Evolutionary conservation across 2,888 invertebrate species (phyloP).

Genomic region (Eilema depressum): DNA sequence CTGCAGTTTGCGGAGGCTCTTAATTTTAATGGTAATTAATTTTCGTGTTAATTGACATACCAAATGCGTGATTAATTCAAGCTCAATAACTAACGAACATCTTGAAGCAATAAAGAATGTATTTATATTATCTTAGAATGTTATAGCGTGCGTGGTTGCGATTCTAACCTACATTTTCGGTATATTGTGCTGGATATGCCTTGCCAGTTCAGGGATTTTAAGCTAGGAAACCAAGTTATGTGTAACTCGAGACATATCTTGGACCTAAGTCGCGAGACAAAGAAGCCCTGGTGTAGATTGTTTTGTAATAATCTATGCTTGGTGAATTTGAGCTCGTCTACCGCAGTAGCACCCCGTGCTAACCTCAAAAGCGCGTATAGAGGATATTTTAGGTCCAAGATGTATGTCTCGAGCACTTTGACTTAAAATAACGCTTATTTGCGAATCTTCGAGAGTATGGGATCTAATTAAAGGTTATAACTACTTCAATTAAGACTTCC

Average conservation of each 20-base stretch:
- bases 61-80: constrained; percentile 3
- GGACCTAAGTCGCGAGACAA: no score
- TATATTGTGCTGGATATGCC: background rate
- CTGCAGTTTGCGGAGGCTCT: no score
- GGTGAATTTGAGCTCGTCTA: no score
- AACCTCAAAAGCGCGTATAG: no score
- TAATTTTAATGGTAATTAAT: no score
- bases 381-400: no score
- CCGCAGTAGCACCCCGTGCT: no score
- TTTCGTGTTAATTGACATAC: background rate
- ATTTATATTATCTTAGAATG: background rate
- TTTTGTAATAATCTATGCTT: no score
- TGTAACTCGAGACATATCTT: no score
- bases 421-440: background rate
- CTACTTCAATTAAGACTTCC: background rate
- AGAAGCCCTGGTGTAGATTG: no score
- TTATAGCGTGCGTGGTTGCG: background rate
- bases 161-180: background rate
- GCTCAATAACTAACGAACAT: background rate
- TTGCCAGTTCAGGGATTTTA: constrained; percentile 4
- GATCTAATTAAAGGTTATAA: background rate
- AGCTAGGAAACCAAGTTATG: background rate
- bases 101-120: constrained; percentile 2
- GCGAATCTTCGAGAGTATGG: background rate
- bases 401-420: no score